Percentiles rank a stretch among this genome's conserved stretches.
Conservation (phyloP, 2,888 invertebrate genomes). For the Portevinia maculata region DNA sequence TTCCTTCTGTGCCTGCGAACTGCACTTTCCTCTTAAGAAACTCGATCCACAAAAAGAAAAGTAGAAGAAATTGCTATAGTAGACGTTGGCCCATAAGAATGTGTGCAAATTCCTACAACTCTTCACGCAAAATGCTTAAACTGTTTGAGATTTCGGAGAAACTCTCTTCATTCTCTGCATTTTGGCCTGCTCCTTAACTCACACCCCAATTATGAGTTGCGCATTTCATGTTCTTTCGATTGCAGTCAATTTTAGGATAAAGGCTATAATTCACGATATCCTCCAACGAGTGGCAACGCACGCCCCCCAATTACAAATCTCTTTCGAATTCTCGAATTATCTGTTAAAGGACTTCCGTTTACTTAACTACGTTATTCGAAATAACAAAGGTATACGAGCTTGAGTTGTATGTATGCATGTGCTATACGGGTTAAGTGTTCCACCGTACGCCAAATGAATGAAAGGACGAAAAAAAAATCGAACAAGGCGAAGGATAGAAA, state of each 20-base stretch:
- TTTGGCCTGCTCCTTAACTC: slow-evolving; percentile 4
- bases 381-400: slow-evolving; percentile 40
- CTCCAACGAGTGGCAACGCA: slow-evolving; percentile 39
- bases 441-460: slow-evolving; percentile 1
- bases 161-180: too few species aligned
- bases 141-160: too few species aligned
- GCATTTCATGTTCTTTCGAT: slow-evolving; percentile 31
- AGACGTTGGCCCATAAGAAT: too few species aligned
- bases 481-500: slow-evolving; percentile 43
- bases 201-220: background rate
- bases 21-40: too few species aligned
- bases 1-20: too few species aligned
- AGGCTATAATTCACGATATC: slow-evolving; percentile 65
- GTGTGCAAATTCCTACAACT: too few species aligned
- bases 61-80: too few species aligned
- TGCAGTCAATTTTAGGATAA: slow-evolving; percentile 53
- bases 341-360: slow-evolving; percentile 62
- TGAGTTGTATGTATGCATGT: background rate
- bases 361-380: slow-evolving; percentile 53
- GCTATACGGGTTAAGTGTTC: slow-evolving; percentile 57
- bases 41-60: too few species aligned
- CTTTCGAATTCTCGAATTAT: slow-evolving; percentile 58
- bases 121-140: too few species aligned
- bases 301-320: slow-evolving; percentile 70
- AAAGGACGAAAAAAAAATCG: slow-evolving; percentile 8